These are phyloP conservation scores for Osmerus mordax DNA, from an alignment of 2,113 vertebrate genomes.

Conservation along the genomic window DNA sequence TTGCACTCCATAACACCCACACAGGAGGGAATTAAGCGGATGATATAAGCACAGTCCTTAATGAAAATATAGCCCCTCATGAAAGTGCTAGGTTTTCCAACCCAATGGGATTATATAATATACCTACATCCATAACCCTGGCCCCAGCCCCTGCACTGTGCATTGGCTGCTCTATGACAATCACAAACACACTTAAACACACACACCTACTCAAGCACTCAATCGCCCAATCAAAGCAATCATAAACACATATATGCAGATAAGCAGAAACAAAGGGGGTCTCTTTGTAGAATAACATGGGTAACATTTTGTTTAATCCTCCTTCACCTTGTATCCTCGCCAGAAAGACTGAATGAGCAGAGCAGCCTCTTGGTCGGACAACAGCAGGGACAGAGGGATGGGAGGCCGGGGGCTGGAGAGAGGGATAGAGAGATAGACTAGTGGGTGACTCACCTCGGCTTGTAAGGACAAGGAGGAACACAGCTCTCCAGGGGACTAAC, in stretches of 20 bases:
- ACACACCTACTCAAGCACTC: no score
- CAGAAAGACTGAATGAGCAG: slow-evolving; percentile 86
- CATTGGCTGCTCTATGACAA: not conserved
- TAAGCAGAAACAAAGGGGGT: no score
- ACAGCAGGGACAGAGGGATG: slow-evolving; percentile 75
- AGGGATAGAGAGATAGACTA: not conserved
- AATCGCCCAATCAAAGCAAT: no score
- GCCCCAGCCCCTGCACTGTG: slow-evolving; percentile 14
- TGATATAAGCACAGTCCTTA: slow-evolving; percentile 61
- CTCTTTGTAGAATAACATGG: not conserved
- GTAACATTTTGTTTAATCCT: not conserved
- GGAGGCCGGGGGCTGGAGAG: slow-evolving; percentile 79
- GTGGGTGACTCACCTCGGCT: not conserved
- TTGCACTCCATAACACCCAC: slow-evolving; percentile 41
- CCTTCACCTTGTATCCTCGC: slow-evolving; percentile 87
- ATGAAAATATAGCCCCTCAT: slow-evolving; percentile 48
- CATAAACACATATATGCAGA: no score
- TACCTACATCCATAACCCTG: slow-evolving; percentile 6
- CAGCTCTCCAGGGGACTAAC: not conserved
- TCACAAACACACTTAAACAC: not conserved
- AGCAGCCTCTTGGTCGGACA: slow-evolving; percentile 79
- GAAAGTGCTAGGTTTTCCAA: slow-evolving; percentile 31
- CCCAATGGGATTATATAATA: slow-evolving; percentile 50
- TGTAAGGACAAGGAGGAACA: not conserved
- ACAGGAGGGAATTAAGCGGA: slow-evolving; percentile 56